phyloP scores from a whole-genome alignment of 1,140 invertebrate genomes.

The Bombus fervidus region DNA sequence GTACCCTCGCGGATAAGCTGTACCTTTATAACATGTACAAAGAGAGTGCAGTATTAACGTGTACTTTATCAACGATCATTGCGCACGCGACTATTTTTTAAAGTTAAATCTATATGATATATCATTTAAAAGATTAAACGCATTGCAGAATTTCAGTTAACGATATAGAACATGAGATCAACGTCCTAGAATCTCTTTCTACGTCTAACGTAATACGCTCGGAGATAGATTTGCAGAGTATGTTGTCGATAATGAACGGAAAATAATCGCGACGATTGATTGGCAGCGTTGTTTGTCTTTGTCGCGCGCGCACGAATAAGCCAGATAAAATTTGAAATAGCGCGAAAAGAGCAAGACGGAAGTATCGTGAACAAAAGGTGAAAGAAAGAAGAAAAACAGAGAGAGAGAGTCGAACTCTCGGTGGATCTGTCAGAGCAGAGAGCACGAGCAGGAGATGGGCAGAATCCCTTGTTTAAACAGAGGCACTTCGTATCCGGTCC shows the following conservation, averaged over 20 bases:
- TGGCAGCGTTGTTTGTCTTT: background rate
- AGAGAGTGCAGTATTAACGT: too few relatives aligned
- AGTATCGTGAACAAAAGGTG: background rate
- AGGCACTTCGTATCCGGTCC: conserved; percentile 64
- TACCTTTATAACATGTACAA: too few relatives aligned
- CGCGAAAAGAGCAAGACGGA: background rate
- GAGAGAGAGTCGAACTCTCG: conserved; percentile 37
- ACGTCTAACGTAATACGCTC: background rate
- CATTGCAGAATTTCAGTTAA: too few relatives aligned
- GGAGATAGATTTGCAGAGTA: too few relatives aligned
- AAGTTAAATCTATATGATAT: too few relatives aligned
- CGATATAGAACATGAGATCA: too few relatives aligned
- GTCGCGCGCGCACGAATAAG: background rate
- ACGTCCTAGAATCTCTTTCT: too few relatives aligned
- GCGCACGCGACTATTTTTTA: too few relatives aligned
- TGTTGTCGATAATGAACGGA: background rate
- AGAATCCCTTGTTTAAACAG: conserved; percentile 68
- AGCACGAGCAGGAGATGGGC: conserved; percentile 51
- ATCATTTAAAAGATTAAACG: too few relatives aligned
- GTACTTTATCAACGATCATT: too few relatives aligned
- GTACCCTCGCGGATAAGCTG: too few relatives aligned
- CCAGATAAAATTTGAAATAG: conserved; percentile 9
- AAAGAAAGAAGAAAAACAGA: background rate
- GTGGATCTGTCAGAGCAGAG: conserved; percentile 30
- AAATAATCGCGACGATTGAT: conserved; percentile 23